Evolutionary conservation across 2,888 invertebrate species (phyloP).

Genomic region (Oxyteleia sp.): DNA sequence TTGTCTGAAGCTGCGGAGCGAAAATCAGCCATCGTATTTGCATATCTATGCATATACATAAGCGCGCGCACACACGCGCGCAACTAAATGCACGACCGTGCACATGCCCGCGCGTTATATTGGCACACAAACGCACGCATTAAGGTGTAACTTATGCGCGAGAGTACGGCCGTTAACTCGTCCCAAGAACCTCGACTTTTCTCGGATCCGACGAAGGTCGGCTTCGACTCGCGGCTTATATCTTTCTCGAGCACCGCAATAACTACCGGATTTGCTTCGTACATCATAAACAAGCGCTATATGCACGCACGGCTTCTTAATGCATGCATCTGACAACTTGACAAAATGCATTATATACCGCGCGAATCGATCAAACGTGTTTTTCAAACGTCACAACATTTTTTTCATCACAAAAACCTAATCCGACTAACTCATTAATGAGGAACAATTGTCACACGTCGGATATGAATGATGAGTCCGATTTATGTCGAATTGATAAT

Average conservation of each 20-base stretch:
- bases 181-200: conserved; percentile 65
- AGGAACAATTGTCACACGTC: not conserved
- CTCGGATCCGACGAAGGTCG: conserved; percentile 72
- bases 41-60: conserved; percentile 44
- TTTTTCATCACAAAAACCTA: no score
- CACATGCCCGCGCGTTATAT: conserved; percentile 23
- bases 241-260: conserved; percentile 37
- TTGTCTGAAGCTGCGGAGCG: conserved; percentile 72
- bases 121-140: conserved; percentile 35
- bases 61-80: conserved; percentile 11
- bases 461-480: not conserved
- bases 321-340: conserved; percentile 20
- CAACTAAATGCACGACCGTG: not conserved
- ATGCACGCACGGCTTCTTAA: conserved; percentile 27
- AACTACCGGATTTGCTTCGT: conserved; percentile 42
- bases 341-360: conserved; percentile 17
- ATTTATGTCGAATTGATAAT: no score
- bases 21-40: conserved; percentile 52
- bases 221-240: conserved; percentile 41
- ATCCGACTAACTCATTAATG: no score
- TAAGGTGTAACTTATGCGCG: conserved; percentile 37
- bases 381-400: not conserved
- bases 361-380: not conserved
- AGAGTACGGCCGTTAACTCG: conserved; percentile 67
- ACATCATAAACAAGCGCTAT: conserved; percentile 46